A percentile compares a stretch with the other conserved stretches of the same genome.
phyloP scores from a whole-genome alignment of 2,888 invertebrate species.

The Argynnis bischoffii region DNA sequence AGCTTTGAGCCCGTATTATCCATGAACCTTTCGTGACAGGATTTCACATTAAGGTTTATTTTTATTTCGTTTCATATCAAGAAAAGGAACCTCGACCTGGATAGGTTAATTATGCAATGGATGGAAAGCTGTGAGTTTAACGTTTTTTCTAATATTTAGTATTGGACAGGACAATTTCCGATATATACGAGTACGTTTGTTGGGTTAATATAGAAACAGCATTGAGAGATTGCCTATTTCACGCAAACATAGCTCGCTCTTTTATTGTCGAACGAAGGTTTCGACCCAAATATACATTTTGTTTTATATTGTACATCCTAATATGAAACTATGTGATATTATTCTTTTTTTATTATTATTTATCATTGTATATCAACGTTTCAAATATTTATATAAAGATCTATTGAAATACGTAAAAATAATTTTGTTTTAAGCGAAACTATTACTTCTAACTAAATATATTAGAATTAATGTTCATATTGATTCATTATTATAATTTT shows the following conservation, averaged over 20 bases:
- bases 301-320: neutral
- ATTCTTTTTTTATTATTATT: neutral
- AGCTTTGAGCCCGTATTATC: constrained; percentile 34
- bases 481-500: constrained; percentile 5
- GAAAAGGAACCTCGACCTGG: constrained; percentile 29
- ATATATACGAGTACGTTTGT: neutral
- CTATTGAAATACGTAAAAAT: neutral
- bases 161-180: neutral
- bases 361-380: neutral
- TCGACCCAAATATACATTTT: neutral
- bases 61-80: constrained; percentile 25
- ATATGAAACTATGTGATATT: neutral
- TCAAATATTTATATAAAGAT: constrained; percentile 1
- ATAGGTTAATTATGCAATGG: constrained; percentile 36
- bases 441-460: neutral
- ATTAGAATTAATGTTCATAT: constrained; percentile 3
- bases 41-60: constrained; percentile 31
- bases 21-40: constrained; percentile 27
- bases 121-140: constrained; percentile 19
- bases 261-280: constrained; percentile 1
- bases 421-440: neutral
- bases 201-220: constrained; percentile 9
- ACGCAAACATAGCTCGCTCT: constrained; percentile 12
- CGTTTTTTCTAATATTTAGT: constrained; percentile 11
- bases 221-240: constrained; percentile 21